phyloP scores from a whole-genome alignment of 2,888 invertebrate genomes.

The Eledone cirrhosa region DNA sequence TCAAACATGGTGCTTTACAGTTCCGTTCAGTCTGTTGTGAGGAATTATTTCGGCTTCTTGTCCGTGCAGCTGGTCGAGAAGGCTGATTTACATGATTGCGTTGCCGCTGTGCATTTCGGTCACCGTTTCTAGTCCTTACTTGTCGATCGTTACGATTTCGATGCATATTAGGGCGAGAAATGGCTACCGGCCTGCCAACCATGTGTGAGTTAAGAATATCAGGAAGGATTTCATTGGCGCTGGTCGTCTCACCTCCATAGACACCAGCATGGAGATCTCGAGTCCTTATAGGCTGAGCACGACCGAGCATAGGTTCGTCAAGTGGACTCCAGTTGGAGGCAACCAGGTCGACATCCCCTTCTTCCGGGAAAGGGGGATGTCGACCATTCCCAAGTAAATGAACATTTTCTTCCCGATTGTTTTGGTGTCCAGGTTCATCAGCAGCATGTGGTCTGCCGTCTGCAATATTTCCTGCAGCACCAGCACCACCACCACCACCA shows the following conservation, averaged over 20 bases:
- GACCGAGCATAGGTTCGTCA: slow-evolving; percentile 7
- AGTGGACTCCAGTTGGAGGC: neutral
- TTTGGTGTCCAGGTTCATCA: neutral
- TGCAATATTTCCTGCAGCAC: neutral
- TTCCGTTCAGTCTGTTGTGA: slow-evolving; percentile 26
- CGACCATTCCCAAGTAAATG: neutral
- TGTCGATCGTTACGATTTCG: slow-evolving; percentile 38
- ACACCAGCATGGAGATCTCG: slow-evolving; percentile 18
- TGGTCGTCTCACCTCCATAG: neutral
- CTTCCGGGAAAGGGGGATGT: slow-evolving; percentile 3
- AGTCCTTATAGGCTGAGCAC: slow-evolving; percentile 19
- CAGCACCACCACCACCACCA: neutral
- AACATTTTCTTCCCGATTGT: slow-evolving; percentile 6
- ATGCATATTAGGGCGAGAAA: slow-evolving; percentile 43
- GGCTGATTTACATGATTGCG: slow-evolving; percentile 33
- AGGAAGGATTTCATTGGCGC: slow-evolving; percentile 21
- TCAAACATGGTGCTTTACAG: slow-evolving; percentile 58
- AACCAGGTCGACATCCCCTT: slow-evolving; percentile 25
- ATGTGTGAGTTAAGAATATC: slow-evolving; percentile 27
- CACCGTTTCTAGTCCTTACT: slow-evolving; percentile 31
- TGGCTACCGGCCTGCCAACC: slow-evolving; percentile 38
- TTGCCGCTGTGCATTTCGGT: slow-evolving; percentile 33
- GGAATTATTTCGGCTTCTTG: neutral
- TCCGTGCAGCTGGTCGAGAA: slow-evolving; percentile 5
- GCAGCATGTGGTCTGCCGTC: neutral